Base-by-base conservation (phyloP, 2,888 invertebrate species). In the Drosophila yooni region DNA sequence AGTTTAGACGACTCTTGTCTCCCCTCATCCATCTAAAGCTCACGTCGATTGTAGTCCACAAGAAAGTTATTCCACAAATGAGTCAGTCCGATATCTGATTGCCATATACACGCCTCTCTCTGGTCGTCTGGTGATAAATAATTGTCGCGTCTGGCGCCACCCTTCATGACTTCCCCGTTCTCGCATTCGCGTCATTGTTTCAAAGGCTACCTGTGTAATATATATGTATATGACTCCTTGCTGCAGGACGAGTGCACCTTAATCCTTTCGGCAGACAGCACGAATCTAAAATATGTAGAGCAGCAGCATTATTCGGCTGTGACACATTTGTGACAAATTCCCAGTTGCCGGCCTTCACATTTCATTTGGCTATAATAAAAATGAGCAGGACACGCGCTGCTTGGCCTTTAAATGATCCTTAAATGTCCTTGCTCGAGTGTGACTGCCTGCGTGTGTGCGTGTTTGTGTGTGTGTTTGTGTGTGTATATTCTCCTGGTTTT, bases 401-500 rank as follows among this genome's bases (percentile, higher is more conserved):
- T 46, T 40, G 29, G 36, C 5, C 50, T 33, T 3, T 15, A 33
- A 40, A 66, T 70, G 65, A 64, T 74, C 64, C 70, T 58, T 10
- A 52, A 40, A n/a, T 48, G 72, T 74, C 76, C 76, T 75, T 84
- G 73, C 51, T 36, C 51, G 21, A 4, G 48, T 46, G 36, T 48
- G 1, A 15, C 33, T 51, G 43, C n/a, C 7, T 43, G n/a, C 21
- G 21, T 11, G 38, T 4, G n/a, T n/a, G n/a, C 11, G 36, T 11
- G 38, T 4, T 13, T 6, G n/a, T n/a, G 57, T 29, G 46, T 27
- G 43, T 50, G 40, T 33, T 36, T 25, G 38, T 4, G 13, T 27
- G n/a, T 21, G 56, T 34, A 36, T 58, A 36, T 58, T 72, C 76
- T 56, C 61, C 34, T 36, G 81, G 89, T 81, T 87, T 87, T 87